These are phyloP conservation scores for Vimba vimba DNA, from an alignment of 2,113 vertebrate species.

Conservation along the genomic window DNA sequence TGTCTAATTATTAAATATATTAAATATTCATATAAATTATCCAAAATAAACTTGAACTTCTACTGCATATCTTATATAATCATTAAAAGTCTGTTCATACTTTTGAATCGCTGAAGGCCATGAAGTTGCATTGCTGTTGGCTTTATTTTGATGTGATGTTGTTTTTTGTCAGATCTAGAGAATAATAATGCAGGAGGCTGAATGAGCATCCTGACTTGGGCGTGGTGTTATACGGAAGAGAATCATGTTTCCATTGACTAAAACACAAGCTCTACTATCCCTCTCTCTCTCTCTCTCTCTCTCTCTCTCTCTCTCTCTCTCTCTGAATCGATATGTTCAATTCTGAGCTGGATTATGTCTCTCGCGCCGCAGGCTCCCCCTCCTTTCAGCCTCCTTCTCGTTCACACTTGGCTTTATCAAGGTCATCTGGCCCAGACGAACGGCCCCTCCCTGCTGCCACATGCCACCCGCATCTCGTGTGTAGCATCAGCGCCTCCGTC, in stretches of 20 bases:
- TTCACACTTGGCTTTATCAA: constrained; percentile 55
- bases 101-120: not conserved
- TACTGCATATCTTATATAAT: not conserved
- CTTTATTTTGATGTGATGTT: not conserved
- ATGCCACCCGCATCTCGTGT: not conserved
- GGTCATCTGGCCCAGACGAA: constrained; percentile 49
- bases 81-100: not conserved
- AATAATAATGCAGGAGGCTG: not conserved
- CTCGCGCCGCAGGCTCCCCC: constrained; percentile 23
- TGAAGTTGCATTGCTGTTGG: not conserved
- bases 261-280: constrained; percentile 30
- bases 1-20: no score
- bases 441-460: constrained; percentile 26
- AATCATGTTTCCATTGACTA: constrained; percentile 40
- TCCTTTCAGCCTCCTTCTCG: constrained; percentile 44
- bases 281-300: constrained; percentile 32
- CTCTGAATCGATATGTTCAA: constrained; percentile 44
- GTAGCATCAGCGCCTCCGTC: constrained; percentile 30
- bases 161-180: not conserved
- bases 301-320: constrained; percentile 11
- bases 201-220: not conserved
- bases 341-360: constrained; percentile 20
- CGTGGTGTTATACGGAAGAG: constrained; percentile 36
- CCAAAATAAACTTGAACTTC: no score
- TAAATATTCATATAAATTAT: no score